Percentiles rank a stretch among this genome's conserved stretches.
Evolutionary conservation across 2,113 vertebrate species (phyloP).

Genomic region (Mirounga angustirostris): DNA sequence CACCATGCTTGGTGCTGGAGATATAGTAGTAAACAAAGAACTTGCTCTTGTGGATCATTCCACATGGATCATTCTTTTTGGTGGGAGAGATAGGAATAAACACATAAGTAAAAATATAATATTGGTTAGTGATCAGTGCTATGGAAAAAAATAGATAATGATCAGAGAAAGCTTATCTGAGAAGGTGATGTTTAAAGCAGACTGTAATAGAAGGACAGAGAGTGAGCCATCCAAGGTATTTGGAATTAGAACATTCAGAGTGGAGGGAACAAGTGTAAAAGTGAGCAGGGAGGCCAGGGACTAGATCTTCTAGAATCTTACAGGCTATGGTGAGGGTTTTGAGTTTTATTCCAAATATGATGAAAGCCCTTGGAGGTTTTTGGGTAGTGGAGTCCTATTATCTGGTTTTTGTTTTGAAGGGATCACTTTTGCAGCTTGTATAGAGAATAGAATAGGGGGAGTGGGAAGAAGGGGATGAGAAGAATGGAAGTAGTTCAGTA

Average conservation of each 20-base stretch:
- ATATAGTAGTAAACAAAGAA: background rate
- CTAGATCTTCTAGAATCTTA: background rate
- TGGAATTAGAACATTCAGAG: background rate
- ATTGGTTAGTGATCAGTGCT: background rate
- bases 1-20: background rate
- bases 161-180: conserved; percentile 1
- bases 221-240: background rate
- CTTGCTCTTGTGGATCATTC: background rate
- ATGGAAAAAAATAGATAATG: background rate
- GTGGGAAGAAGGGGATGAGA: background rate
- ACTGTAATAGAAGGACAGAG: conserved; percentile 30
- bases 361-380: background rate
- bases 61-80: conserved; percentile 12
- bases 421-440: background rate
- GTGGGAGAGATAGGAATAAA: background rate
- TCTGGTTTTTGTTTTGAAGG: conserved; percentile 21
- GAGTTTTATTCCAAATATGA: background rate
- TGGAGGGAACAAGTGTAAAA: background rate
- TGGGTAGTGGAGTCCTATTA: background rate
- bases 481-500: conserved; percentile 5
- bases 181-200: background rate
- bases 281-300: background rate
- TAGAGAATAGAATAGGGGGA: background rate
- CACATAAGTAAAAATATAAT: background rate
- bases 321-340: background rate